phyloP scores from a whole-genome alignment of 2,113 vertebrate genomes.

The Sturnus vulgaris region DNA sequence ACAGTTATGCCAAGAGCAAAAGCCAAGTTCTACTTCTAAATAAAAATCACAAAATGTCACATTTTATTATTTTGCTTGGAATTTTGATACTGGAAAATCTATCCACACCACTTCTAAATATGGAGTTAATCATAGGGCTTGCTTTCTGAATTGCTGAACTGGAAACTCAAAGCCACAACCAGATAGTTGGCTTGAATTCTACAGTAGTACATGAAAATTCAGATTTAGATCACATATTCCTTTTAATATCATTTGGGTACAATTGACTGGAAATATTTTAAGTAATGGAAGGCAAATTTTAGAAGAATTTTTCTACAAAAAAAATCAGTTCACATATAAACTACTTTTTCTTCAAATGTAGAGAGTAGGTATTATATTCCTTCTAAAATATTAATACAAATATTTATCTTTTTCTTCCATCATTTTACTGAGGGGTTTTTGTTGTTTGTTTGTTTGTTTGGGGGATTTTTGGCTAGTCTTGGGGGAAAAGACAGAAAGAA shows the following conservation, averaged over 20 bases:
- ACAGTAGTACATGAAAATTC: neutral
- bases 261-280: neutral
- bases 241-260: neutral
- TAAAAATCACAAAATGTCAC: neutral
- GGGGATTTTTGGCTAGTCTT: too few species aligned
- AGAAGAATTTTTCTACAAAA: neutral
- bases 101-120: constrained; percentile 59
- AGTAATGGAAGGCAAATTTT: neutral
- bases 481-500: neutral
- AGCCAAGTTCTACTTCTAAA: neutral
- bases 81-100: constrained; percentile 47
- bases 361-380: neutral
- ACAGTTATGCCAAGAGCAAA: neutral
- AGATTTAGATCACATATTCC: neutral
- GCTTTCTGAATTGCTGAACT: constrained; percentile 44
- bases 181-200: constrained; percentile 22
- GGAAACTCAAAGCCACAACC: constrained; percentile 20
- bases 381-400: neutral
- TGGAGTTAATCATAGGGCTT: constrained; percentile 61
- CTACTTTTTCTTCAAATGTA: neutral
- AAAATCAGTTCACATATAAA: neutral
- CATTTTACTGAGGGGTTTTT: neutral
- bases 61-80: constrained; percentile 31
- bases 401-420: neutral
- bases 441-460: too few species aligned